Percentiles rank a stretch among this genome's conserved stretches.
Conservation (phyloP, 2,113 vertebrate species). For the Perca schrenkii region DNA sequence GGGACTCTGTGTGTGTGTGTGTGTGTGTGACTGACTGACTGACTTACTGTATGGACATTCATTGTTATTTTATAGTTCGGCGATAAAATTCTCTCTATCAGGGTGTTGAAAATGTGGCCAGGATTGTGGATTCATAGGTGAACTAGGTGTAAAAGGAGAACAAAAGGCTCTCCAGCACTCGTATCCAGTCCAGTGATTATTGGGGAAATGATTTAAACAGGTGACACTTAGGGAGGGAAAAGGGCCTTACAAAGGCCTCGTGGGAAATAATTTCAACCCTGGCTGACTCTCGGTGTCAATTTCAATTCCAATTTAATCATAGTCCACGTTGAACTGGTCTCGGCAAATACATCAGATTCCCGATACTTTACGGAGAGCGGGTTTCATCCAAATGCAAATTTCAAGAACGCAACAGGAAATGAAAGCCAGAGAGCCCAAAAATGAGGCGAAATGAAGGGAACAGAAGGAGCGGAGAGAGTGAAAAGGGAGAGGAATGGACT, state of each 20-base stretch:
- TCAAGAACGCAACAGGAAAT: slow-evolving; percentile 63
- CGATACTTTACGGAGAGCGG: slow-evolving; percentile 9
- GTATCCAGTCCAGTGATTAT: slow-evolving; percentile 39
- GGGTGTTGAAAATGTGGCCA: not conserved
- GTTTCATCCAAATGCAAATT: slow-evolving; percentile 57
- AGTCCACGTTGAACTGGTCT: slow-evolving; percentile 35
- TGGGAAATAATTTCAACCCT: slow-evolving; percentile 70
- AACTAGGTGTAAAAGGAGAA: slow-evolving; percentile 35
- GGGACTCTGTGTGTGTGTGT: slow-evolving; percentile 27
- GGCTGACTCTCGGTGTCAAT: slow-evolving; percentile 52
- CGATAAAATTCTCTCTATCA: slow-evolving; percentile 8
- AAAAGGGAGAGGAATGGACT: slow-evolving; percentile 46
- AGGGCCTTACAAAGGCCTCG: slow-evolving; percentile 31
- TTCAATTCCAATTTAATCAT: slow-evolving; percentile 61
- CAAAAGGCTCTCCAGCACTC: slow-evolving; percentile 14
- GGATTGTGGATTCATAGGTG: slow-evolving; percentile 25
- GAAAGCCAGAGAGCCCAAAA: slow-evolving; percentile 45
- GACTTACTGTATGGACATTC: slow-evolving; percentile 6
- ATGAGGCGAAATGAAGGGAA: slow-evolving; percentile 31
- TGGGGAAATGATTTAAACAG: slow-evolving; percentile 61
- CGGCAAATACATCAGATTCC: slow-evolving; percentile 35
- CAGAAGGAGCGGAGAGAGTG: slow-evolving; percentile 30
- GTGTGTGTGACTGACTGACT: not conserved
- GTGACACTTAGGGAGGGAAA: slow-evolving; percentile 55
- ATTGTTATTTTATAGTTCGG: slow-evolving; percentile 39